Evolutionary conservation across 2,888 invertebrate species (phyloP).

Genomic region (Eupithecia abbreviata): DNA sequence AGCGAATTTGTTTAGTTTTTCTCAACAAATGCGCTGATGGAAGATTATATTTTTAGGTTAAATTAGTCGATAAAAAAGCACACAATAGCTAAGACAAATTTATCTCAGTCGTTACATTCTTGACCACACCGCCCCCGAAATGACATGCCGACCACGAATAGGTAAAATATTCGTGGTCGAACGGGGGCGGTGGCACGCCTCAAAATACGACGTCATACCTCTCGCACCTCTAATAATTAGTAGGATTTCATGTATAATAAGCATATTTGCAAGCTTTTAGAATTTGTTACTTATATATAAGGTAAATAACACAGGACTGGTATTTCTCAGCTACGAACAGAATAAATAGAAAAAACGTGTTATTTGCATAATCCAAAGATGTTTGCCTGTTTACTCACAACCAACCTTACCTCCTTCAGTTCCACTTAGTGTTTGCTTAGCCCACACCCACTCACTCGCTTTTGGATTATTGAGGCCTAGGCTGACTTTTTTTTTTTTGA

Average conservation of each 20-base stretch:
- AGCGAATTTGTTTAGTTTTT: too few species aligned
- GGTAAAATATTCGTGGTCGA: too few species aligned
- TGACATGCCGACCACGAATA: too few species aligned
- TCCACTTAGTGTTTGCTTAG: constrained; percentile 14
- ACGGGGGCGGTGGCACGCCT: too few species aligned
- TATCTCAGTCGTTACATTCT: too few species aligned
- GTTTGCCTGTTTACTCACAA: constrained; percentile 46
- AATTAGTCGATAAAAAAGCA: too few species aligned
- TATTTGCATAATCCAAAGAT: constrained; percentile 45
- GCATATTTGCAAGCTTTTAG: neutral
- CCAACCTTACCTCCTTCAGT: constrained; percentile 16
- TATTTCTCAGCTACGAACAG: constrained; percentile 29
- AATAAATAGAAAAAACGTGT: constrained; percentile 38
- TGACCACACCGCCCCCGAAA: too few species aligned
- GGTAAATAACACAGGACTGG: neutral
- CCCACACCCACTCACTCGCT: neutral
- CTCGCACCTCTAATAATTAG: neutral
- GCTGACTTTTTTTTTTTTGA: neutral
- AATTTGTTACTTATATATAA: neutral
- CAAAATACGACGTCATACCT: too few species aligned
- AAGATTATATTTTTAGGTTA: too few species aligned
- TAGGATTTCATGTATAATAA: neutral
- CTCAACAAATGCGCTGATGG: too few species aligned
- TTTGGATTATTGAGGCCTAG: constrained; percentile 4
- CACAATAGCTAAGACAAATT: too few species aligned